These are phyloP conservation scores for Phataginus tetradactyla DNA, from an alignment of 2,797 vertebrate species.

Conservation along the genomic window DNA sequence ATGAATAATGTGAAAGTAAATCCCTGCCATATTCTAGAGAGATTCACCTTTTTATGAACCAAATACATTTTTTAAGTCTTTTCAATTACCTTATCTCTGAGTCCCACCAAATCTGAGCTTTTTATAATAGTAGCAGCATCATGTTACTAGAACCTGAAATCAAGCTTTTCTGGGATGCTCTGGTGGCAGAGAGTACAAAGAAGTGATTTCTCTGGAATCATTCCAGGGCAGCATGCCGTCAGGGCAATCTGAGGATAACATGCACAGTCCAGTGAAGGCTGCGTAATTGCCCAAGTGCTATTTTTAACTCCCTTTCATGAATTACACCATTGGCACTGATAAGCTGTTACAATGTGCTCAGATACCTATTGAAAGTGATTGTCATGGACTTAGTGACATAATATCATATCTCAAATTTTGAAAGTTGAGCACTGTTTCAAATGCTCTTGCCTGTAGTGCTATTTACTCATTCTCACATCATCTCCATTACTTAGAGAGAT, in stretches of 20 bases:
- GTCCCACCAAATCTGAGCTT: slow-evolving; percentile 23
- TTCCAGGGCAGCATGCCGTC: slow-evolving; percentile 45
- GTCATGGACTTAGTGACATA: neutral
- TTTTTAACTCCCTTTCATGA: slow-evolving; percentile 65
- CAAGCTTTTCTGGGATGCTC: neutral
- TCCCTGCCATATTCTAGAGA: neutral
- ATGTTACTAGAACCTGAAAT: slow-evolving; percentile 30
- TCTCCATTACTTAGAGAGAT: neutral
- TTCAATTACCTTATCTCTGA: neutral
- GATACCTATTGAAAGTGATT: slow-evolving; percentile 54
- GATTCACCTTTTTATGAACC: slow-evolving; percentile 32
- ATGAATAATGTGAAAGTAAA: slow-evolving; percentile 53
- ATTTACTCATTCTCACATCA: neutral
- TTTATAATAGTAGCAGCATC: neutral
- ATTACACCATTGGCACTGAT: neutral
- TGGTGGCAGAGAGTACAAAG: slow-evolving; percentile 12
- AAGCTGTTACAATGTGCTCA: slow-evolving; percentile 36
- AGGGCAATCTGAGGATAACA: slow-evolving; percentile 17
- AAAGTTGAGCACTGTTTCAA: slow-evolving; percentile 1
- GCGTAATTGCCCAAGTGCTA: slow-evolving; percentile 56
- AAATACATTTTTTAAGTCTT: slow-evolving; percentile 19
- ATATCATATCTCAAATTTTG: neutral
- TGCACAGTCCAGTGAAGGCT: slow-evolving; percentile 18
- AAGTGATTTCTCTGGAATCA: slow-evolving; percentile 38
- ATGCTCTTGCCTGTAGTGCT: neutral